phyloP scores from a whole-genome alignment of 1,140 invertebrate genomes.

The Bombus impatiens region DNA sequence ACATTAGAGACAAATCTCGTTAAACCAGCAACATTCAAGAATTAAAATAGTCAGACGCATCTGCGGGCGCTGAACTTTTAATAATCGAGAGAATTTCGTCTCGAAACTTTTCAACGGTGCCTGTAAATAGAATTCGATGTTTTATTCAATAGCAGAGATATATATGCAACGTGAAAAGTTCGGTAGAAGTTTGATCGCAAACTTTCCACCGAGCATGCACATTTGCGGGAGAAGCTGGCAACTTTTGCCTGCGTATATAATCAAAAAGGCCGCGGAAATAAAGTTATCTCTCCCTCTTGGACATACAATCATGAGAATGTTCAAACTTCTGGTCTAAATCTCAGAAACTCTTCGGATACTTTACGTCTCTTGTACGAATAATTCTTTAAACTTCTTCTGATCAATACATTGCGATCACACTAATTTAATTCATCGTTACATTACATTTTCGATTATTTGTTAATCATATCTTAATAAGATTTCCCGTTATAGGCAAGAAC shows the following conservation, averaged over 20 bases:
- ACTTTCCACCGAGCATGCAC: neutral
- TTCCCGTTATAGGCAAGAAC: constrained; percentile 82
- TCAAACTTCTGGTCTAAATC: neutral
- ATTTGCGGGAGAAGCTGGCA: neutral
- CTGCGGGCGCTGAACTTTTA: neutral
- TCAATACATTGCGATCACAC: neutral
- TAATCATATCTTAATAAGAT: constrained; percentile 49
- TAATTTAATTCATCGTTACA: neutral
- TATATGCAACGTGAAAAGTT: neutral
- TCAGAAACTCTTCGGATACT: neutral
- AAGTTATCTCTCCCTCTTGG: neutral
- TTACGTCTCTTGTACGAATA: neutral
- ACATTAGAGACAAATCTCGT: neutral
- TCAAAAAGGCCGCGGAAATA: neutral
- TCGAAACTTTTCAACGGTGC: neutral
- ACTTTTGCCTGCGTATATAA: neutral
- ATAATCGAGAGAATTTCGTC: neutral
- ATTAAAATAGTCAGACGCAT: too few species aligned
- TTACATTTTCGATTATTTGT: too few species aligned
- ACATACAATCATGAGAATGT: neutral
- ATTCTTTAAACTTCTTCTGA: neutral
- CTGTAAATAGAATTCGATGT: constrained; percentile 29
- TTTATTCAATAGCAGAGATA: constrained; percentile 20
- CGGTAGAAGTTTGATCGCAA: constrained; percentile 7
- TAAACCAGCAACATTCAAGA: neutral